Evolutionary conservation across 2,888 invertebrate species (phyloP).

Genomic region (Plusia festucae): DNA sequence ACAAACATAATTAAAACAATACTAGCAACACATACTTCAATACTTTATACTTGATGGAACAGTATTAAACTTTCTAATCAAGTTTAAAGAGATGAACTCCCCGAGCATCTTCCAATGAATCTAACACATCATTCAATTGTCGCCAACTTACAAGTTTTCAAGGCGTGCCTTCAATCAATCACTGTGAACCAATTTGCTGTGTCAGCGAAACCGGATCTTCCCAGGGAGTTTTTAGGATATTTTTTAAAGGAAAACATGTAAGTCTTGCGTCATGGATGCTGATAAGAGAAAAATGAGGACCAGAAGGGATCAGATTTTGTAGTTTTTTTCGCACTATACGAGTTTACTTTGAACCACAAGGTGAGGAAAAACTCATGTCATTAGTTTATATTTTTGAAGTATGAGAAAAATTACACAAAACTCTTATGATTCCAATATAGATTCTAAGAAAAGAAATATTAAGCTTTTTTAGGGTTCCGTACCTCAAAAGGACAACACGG

Average conservation of each 20-base stretch:
- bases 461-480: too few species aligned
- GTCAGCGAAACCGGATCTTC: slow-evolving; percentile 43
- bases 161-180: slow-evolving; percentile 41
- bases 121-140: not conserved
- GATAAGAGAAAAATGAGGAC: slow-evolving; percentile 10
- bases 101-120: slow-evolving; percentile 7
- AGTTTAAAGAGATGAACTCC: not conserved
- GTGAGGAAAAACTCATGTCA: too few species aligned
- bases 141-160: slow-evolving; percentile 22
- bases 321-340: too few species aligned
- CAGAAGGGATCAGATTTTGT: not conserved
- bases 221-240: slow-evolving; percentile 36
- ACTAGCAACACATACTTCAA: not conserved
- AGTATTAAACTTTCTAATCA: not conserved
- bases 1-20: too few species aligned
- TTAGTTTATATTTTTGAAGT: too few species aligned
- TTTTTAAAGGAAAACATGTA: slow-evolving; percentile 34
- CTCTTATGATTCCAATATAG: too few species aligned
- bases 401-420: too few species aligned
- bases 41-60: not conserved
- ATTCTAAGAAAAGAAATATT: too few species aligned
- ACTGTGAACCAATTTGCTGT: slow-evolving; percentile 35
- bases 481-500: too few species aligned
- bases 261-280: slow-evolving; percentile 25
- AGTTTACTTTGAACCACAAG: too few species aligned